These are phyloP conservation scores for Osmerus mordax DNA, from an alignment of 2,113 vertebrate species.

Conservation along the genomic window DNA sequence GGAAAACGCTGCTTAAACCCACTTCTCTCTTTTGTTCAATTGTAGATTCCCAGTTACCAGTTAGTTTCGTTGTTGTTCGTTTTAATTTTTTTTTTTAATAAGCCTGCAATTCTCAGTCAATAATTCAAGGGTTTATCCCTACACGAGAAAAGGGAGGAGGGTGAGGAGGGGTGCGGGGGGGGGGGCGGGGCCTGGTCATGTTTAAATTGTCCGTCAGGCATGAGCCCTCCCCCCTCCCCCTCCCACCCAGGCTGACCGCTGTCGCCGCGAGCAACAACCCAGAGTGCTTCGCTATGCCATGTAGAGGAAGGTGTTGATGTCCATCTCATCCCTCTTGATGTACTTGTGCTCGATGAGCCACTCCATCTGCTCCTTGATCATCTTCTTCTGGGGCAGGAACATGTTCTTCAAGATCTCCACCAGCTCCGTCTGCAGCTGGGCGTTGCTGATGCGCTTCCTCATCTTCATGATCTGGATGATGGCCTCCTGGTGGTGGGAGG, in stretches of 20 bases:
- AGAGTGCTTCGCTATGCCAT: constrained; percentile 78
- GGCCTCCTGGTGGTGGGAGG: constrained; percentile 81
- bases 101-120: constrained; percentile 41
- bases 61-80: neutral
- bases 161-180: neutral
- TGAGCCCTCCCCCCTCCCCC: neutral
- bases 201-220: constrained; percentile 58
- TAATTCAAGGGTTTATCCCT: constrained; percentile 45
- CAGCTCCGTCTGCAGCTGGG: constrained; percentile 98
- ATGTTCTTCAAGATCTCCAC: constrained; percentile 99
- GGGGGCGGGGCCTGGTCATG: constrained; percentile 48
- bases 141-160: constrained; percentile 29
- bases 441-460: constrained; percentile 98
- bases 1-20: constrained; percentile 33
- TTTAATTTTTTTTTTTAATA: constrained; percentile 26
- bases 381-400: constrained; percentile 99
- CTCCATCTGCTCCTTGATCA: constrained; percentile 99
- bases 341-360: constrained; percentile 99
- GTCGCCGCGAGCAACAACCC: constrained; percentile 12
- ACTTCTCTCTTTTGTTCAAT: constrained; percentile 40
- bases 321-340: constrained; percentile 94
- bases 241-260: constrained; percentile 8
- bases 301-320: constrained; percentile 99
- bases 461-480: constrained; percentile 99
- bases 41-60: constrained; percentile 45